Base-by-base conservation (phyloP, 2,888 invertebrate species). In the Dichetophora obliterata region DNA sequence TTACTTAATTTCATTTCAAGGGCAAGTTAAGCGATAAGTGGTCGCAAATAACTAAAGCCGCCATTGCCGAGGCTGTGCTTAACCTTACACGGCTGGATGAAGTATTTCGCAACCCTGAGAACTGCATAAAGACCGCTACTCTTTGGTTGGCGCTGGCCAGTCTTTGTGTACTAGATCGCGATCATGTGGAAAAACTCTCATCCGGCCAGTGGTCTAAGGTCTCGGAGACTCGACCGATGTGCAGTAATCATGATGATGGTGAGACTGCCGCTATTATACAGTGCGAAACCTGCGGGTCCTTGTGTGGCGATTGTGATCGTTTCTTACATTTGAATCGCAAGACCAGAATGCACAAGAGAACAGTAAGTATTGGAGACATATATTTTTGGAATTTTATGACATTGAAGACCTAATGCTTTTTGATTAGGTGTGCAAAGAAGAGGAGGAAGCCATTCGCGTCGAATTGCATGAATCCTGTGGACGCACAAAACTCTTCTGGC, bases 381-480 rank as follows among this genome's bases (percentile, higher is more conserved):
- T 9, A n/a, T 59, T 2, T 54, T n/a, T n/a, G n/a, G n/a, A n/a
- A n/a, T n/a, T n/a, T n/a, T n/a, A n/a, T n/a, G n/a, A n/a, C 3
- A 54, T 22, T 24, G 14, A 27, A 24, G 31, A 43, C 24, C 31
- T 43, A 14, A 68, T 48, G 2, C 8, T 9, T 24, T n/a, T 24
- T 24, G 14, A 31, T 34, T 24, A 88, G 88, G 88, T 88, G 0
- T 98, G 98, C 90, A 98, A 98, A 88, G 98, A 98, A 86, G 98
- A 98, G 85, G 97, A 98, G 86, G 97, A 97, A 87, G 96, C 98
- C 0, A 97, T 98, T 79, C 95, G 96, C 80, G 96, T 99, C 5
- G 98, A 99, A 89, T 92, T 98, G n/a, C 98, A 99, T 89, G 98
- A 98, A 89, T 95, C 95, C 0, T 98, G 98, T 87, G 98, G 98